Percentiles rank a stretch among this genome's conserved stretches.
Conservation (phyloP, 2,797 vertebrate species). For the Buceros bicornis region DNA sequence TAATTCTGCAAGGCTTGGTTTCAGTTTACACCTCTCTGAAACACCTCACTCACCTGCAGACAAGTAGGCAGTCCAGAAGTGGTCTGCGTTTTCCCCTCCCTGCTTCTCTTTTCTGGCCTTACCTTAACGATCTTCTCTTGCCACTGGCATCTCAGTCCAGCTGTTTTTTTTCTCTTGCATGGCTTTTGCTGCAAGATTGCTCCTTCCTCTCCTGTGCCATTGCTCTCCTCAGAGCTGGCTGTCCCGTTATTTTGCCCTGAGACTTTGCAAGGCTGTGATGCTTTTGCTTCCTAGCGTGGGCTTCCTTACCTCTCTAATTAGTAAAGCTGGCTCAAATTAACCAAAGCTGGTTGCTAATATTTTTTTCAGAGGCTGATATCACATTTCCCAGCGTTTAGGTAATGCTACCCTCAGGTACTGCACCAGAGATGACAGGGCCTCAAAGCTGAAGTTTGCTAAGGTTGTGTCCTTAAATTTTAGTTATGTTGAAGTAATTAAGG, state of each 20-base stretch:
- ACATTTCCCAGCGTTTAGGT: background rate
- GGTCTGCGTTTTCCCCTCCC: constrained; percentile 7
- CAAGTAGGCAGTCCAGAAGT: constrained; percentile 4
- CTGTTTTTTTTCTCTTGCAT: constrained; percentile 8
- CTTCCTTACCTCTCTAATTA: background rate
- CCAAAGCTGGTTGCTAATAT: background rate
- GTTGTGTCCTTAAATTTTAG: background rate
- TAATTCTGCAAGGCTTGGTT: constrained; percentile 31
- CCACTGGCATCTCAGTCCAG: background rate
- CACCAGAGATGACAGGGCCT: background rate
- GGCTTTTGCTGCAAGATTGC: constrained; percentile 26
- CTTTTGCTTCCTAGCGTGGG: background rate
- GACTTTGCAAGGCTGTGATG: background rate
- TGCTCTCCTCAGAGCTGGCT: background rate
- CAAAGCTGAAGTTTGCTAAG: background rate
- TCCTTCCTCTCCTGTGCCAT: background rate
- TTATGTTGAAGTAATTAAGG: background rate
- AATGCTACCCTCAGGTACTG: background rate
- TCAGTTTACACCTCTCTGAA: constrained; percentile 19
- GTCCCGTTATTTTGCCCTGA: background rate
- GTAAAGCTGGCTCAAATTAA: constrained; percentile 47
- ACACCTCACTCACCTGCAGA: background rate
- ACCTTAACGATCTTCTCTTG: background rate
- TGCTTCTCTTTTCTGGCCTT: constrained; percentile 47
- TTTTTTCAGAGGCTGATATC: background rate